Evolutionary conservation across 2,888 invertebrate species (phyloP), one percentile per base, ranked within the genome.

Genomic region (Hanleya hanleyi): DNA sequence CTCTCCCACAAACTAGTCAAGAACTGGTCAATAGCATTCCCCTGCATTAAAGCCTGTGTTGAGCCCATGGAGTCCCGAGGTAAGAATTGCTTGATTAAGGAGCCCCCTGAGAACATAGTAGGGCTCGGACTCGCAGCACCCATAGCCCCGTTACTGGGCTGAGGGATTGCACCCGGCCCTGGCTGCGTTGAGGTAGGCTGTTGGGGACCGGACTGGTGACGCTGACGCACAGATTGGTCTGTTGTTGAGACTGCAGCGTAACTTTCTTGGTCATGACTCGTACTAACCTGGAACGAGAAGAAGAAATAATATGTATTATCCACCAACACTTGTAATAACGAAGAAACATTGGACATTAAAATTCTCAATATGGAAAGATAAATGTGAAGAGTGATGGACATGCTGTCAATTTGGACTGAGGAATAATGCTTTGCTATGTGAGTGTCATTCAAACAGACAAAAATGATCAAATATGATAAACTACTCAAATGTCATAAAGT

Each of bases 151-250:
- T 29, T 41, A 35, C 12, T 41, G 33, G 66, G 49, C 35, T 35
- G 22, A 35, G 36, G 36, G 62, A 29, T 35, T 37, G 41, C 36
- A 51, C 36, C 35, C 32, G 26, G 36, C 22, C 29, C 41, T 67
- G 71, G 22, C 69, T 36, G 41, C 1, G 86, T 83, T 6, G 86
- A 85, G 75, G 86, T 85, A 0, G 86, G 87, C 71, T 86, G 86
- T 71, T 86, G 86, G 9, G 84, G 86, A 2, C 84, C 87, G 26
- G 87, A 87, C 67, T 83, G 84, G 71, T 87, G 85, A 12, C 86
- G 77, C 22, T 84, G 84, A 33, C 87, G 75, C 0, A 82, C 81
- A 15, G 7, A 22, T 4, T 57, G 26, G 22, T n/a, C 64, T 22
- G 35, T 18, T 9, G 64, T 37, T 9, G 64, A 22, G 1, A 64